Evolutionary conservation across 2,888 invertebrate species (phyloP), one percentile per base, ranked within the genome.

Genomic region (Acrobasis suavella): DNA sequence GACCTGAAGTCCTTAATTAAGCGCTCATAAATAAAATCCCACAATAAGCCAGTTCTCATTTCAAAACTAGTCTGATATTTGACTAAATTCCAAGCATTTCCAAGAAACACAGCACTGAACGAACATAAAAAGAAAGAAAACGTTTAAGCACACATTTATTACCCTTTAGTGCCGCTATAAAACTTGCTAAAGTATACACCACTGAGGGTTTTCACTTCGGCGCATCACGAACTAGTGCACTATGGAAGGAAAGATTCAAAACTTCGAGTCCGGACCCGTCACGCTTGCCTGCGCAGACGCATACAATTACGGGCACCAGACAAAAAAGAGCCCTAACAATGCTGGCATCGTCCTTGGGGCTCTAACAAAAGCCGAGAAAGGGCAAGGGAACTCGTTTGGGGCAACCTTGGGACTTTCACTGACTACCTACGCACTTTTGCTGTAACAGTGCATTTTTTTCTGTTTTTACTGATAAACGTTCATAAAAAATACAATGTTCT

Each of bases 361-460:
- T 87, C 87, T 80, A 89, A 91, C 89, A 91, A 91, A 91, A 91
- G 89, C 87, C 81, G 86, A 89, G 91, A 89, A 91, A 91, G 91
- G 91, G 91, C 91, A 91, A 84, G 85, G 85, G 85, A 91, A 91
- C 91, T 87, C 83, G 91, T 92, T 91, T 87, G 73, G 74, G 69
- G 75, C 83, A 89, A 86, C 89, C 87, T 91, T 85, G 88, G 80
- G 81, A 91, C 92, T 92, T 92, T 92, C 92, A 91, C 91, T 92
- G 82, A 77, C 86, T 89, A 86, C 86, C 89, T 88, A 88, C 85
- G 82, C 80, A 76, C 77, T 85, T 85, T 85, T 77, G 77, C 77
- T 78, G 76, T 71, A 72, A 65, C 64, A 62, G 54, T 50, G 9
- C 64, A 65, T 66, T 66, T 68, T 67, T 56, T 17, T 38, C 12